Evolutionary conservation across 2,888 invertebrate species (phyloP).

Genomic region (Bembecia ichneumoniformis): DNA sequence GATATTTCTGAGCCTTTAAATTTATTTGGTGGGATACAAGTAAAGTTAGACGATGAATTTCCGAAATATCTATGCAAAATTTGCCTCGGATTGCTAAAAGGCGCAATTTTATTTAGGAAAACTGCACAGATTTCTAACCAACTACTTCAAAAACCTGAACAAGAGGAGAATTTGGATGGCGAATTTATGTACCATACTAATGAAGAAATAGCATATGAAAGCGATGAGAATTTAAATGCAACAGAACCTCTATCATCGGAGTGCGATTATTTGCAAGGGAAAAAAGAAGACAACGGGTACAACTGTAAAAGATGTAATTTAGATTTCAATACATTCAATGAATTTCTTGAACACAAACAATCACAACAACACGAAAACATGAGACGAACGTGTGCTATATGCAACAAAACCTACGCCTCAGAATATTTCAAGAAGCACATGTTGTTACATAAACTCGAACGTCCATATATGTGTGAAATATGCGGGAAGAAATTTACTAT

Average conservation of each 20-base stretch:
- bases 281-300: constrained; percentile 16
- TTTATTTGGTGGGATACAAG: constrained; percentile 34
- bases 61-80: constrained; percentile 47
- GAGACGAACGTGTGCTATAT: constrained; percentile 37
- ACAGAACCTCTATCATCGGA: constrained; percentile 5
- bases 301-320: constrained; percentile 41
- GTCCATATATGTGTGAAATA: constrained; percentile 48
- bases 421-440: constrained; percentile 45
- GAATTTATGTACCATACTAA: not conserved
- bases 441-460: constrained; percentile 29
- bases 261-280: constrained; percentile 6
- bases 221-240: constrained; percentile 11
- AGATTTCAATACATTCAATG: constrained; percentile 33
- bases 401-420: constrained; percentile 41
- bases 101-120: constrained; percentile 49
- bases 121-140: constrained; percentile 45
- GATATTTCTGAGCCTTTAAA: constrained; percentile 33
- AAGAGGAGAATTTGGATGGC: constrained; percentile 4
- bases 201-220: constrained; percentile 5
- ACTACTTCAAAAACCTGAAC: constrained; percentile 20
- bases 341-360: constrained; percentile 40
- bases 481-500: constrained; percentile 50
- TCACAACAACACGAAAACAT: constrained; percentile 46
- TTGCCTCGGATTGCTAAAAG: constrained; percentile 40
- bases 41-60: constrained; percentile 33